Base-by-base conservation (phyloP, 2,888 invertebrate genomes). In the Melitaea athalia region DNA sequence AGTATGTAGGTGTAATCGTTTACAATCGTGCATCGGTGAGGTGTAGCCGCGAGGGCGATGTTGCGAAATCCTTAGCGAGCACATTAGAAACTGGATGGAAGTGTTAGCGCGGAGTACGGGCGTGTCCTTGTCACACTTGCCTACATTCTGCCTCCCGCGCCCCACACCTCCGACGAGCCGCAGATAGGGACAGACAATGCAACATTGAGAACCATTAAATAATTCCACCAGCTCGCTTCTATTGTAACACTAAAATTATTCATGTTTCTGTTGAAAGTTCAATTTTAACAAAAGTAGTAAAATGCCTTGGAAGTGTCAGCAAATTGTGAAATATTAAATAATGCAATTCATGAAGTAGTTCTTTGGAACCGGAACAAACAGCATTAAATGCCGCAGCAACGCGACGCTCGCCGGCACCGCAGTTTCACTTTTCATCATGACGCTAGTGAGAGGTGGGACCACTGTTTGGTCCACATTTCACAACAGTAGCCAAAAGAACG, bases 81-180 rank as follows among this genome's bases (percentile, higher is more conserved):
- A 86, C 86, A 87, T 91, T 92, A 91, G 91, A 91, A 92, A 92
- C 92, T 92, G 89, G 91, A 91, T 92, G 91, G 92, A 90, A 91
- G 89, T 91, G 88, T 87, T 91, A 86, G 88, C 86, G 85, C 87
- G 85, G 85, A 86, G 91, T 91, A 90, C 92, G 89, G 90, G 92
- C 89, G 90, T 91, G 92, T 91, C 92, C 92, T 92, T 92, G 92
- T 92, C 92, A 92, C 91, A 91, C 86, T 92, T 92, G 92, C 92
- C 92, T 91, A 92, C 92, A 92, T 92, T 92, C 89, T 88, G 85
- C 82, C 85, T 83, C 81, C 81, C 85, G 79, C 85, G 85, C 82
- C 87, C 84, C 86, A 80, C 86, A 74, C 85, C 80, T 77, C 83
- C 81, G 77, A 78, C 81, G 77, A 79, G 76, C 82, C 85, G 79